phyloP scores from a whole-genome alignment of 2,113 vertebrate species.

The Amblyornis subalaris region DNA sequence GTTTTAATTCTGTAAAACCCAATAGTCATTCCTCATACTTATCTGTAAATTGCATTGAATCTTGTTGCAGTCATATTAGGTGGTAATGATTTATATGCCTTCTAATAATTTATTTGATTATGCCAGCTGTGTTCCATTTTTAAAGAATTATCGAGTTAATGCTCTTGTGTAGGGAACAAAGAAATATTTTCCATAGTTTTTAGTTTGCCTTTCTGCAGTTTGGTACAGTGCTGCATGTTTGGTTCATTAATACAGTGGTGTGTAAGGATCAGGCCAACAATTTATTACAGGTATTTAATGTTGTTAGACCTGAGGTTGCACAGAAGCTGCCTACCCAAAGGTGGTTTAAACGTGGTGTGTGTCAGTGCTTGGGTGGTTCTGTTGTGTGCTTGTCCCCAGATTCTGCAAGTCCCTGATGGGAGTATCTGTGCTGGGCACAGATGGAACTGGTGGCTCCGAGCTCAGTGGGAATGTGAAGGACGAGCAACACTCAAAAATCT shows the following conservation, averaged over 20 bases:
- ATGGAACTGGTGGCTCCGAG: not conserved
- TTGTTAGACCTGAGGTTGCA: not conserved
- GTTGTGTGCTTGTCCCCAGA: fast-evolving
- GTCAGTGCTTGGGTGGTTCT: not conserved
- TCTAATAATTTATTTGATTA: constrained; percentile 78
- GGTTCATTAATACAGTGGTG: constrained; percentile 1
- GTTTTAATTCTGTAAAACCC: constrained; percentile 76
- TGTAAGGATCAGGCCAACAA: not conserved
- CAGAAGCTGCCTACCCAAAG: not conserved
- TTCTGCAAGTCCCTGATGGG: not conserved
- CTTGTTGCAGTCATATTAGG: constrained; percentile 74
- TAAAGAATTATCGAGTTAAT: constrained; percentile 65
- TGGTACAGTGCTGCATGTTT: not conserved
- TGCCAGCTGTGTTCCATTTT: constrained; percentile 70
- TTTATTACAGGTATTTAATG: constrained; percentile 43
- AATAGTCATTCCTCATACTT: constrained; percentile 76
- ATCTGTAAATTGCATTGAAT: constrained; percentile 77
- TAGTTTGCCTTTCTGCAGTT: constrained; percentile 5
- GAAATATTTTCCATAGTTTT: constrained; percentile 54
- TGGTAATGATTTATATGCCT: constrained; percentile 78
- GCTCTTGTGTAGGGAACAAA: constrained; percentile 37
- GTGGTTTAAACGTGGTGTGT: not conserved
- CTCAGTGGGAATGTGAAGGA: not conserved
- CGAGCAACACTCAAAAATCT: not conserved
- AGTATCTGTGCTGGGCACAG: not conserved